A percentile compares a stretch with the other conserved stretches of the same genome.
Conservation (phyloP, 2,113 vertebrate genomes). For the Nematolebias whitei region DNA sequence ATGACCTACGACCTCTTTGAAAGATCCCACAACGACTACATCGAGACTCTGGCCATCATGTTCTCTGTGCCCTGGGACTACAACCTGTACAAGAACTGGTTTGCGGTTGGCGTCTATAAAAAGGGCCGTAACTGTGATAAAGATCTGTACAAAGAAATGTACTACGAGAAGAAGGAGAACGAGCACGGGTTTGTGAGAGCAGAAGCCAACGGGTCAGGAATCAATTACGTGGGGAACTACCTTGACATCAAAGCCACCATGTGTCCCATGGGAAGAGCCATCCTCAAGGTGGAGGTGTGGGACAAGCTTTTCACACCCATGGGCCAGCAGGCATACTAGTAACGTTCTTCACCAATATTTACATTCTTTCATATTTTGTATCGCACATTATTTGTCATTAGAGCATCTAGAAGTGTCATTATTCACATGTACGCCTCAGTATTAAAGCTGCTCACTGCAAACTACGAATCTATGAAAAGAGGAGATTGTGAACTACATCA, state of each 20-base stretch:
- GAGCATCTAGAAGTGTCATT: slow-evolving; percentile 36
- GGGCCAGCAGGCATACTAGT: slow-evolving; percentile 40
- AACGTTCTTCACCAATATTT: neutral
- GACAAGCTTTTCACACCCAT: slow-evolving; percentile 66
- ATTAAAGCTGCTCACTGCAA: slow-evolving; percentile 11
- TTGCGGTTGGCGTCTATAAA: slow-evolving; percentile 70
- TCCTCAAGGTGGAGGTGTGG: slow-evolving; percentile 80
- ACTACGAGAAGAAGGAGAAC: slow-evolving; percentile 68
- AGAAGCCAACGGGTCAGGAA: slow-evolving; percentile 70
- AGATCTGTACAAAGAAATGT: slow-evolving; percentile 76
- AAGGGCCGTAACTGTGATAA: slow-evolving; percentile 64
- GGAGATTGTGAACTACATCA: too few species aligned
- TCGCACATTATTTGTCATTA: too few species aligned
- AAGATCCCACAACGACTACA: slow-evolving; percentile 50
- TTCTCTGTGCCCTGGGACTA: slow-evolving; percentile 79
- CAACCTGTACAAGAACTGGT: slow-evolving; percentile 80
- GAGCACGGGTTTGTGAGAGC: slow-evolving; percentile 68
- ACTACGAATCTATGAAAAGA: too few species aligned
- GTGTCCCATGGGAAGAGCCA: slow-evolving; percentile 65
- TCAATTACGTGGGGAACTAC: slow-evolving; percentile 60
- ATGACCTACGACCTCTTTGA: slow-evolving; percentile 79
- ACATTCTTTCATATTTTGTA: too few species aligned
- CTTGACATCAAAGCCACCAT: slow-evolving; percentile 75
- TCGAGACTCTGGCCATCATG: slow-evolving; percentile 73
- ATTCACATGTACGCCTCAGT: slow-evolving; percentile 46